Conservation (phyloP, 2,888 invertebrate genomes). For the Pyrochroa serraticornis region DNA sequence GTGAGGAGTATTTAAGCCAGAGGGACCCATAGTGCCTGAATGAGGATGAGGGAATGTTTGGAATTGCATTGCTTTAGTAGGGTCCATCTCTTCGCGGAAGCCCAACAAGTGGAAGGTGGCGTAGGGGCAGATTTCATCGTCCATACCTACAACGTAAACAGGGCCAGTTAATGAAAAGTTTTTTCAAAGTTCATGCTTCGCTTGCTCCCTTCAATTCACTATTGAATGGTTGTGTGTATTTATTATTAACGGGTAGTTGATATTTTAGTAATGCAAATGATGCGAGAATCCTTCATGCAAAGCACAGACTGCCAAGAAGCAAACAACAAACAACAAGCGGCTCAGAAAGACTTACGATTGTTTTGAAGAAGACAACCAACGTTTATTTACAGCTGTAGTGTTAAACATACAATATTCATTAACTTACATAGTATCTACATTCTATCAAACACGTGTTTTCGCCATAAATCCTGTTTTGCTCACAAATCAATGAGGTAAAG, state of each 20-base stretch:
- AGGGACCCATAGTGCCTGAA: conserved; percentile 83
- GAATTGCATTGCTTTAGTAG: conserved; percentile 88
- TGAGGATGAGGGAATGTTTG: conserved; percentile 86
- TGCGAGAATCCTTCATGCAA: not conserved
- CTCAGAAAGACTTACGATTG: conserved; percentile 24
- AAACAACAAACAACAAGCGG: conserved; percentile 9
- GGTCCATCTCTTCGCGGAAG: conserved; percentile 96
- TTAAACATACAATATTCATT: no score
- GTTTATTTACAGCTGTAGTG: no score
- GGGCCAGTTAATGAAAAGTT: not conserved
- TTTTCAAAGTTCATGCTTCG: no score
- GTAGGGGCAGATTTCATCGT: conserved; percentile 96
- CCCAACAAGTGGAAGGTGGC: conserved; percentile 95
- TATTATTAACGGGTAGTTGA: no score
- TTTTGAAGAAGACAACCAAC: conserved; percentile 10
- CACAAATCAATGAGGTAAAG: no score
- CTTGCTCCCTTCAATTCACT: no score
- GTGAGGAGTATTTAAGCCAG: conserved; percentile 68
- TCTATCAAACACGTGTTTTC: no score
- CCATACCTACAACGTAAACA: conserved; percentile 72
- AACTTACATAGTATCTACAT: no score
- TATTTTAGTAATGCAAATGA: not conserved
- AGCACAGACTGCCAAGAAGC: conserved; percentile 1
- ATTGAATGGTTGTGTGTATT: no score
- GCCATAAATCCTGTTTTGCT: no score